A percentile compares a stretch with the other conserved stretches of the same genome.
These are phyloP conservation scores for rabbit (Oryctolagus cuniculus) DNA, from an alignment of 2,113 vertebrate genomes.

Conservation along the genomic window mOryCun1.1 NC_091432.1:144248001-144248500, in stretches of 20 bases:
- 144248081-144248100: conserved; percentile 93
- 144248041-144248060: conserved; percentile 94
- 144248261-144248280: background rate
- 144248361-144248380: conserved; percentile 59
- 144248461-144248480: background rate
- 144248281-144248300: background rate
- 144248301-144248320: conserved; percentile 40
- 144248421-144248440: conserved; percentile 32
- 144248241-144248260: conserved; percentile 9
- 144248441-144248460: background rate
- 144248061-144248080: conserved; percentile 96
- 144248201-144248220: conserved; percentile 43
- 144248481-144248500: background rate
- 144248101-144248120: conserved; percentile 90
- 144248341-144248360: background rate
- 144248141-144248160: conserved; percentile 67
- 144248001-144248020: conserved; percentile 57
- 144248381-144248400: background rate
- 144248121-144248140: conserved; percentile 37
- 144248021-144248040: conserved; percentile 79
- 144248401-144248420: background rate
- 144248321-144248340: conserved; percentile 41
- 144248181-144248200: conserved; percentile 41
- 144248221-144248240: conserved; percentile 48
- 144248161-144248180: conserved; percentile 56